These are phyloP conservation scores for Onychomys leucogaster DNA, from an alignment of 2,797 vertebrate genomes.

Conservation along the genomic window DNA sequence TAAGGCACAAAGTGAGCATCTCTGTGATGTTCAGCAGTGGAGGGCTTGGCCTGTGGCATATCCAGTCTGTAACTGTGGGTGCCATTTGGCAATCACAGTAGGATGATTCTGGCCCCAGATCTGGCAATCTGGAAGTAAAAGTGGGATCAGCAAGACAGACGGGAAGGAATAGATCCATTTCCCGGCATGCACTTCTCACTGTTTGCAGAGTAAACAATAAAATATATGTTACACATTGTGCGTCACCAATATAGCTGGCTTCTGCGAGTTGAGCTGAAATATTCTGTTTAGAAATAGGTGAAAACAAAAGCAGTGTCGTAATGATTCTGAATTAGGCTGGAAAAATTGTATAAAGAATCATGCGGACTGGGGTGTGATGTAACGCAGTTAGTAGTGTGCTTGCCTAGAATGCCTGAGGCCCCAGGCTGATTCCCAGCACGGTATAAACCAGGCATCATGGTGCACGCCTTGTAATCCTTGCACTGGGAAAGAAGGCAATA, in stretches of 20 bases:
- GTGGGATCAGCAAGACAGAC: neutral
- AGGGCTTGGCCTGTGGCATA: neutral
- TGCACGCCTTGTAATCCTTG: neutral
- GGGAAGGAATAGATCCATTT: neutral
- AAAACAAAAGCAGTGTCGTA: neutral
- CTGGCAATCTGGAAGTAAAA: neutral
- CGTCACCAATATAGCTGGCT: neutral
- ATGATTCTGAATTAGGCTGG: neutral
- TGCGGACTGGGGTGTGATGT: neutral
- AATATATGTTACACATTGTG: neutral
- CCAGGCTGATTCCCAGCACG: neutral
- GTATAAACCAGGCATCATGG: neutral
- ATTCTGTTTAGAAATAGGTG: neutral
- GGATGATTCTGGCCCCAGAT: slow-evolving; percentile 19
- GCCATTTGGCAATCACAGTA: neutral
- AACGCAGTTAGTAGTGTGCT: neutral
- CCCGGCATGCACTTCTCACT: neutral
- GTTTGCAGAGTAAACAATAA: neutral
- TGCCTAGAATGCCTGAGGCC: too few relatives aligned
- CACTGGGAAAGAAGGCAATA: neutral
- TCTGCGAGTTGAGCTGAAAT: neutral
- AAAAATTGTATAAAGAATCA: neutral
- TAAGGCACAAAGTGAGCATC: neutral
- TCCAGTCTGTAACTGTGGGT: neutral
- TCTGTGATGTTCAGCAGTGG: neutral